Evolutionary conservation across 2,888 invertebrate genomes (phyloP), one percentile per base, ranked within the genome.

Genomic region (Holacanthella duospinosa): DNA sequence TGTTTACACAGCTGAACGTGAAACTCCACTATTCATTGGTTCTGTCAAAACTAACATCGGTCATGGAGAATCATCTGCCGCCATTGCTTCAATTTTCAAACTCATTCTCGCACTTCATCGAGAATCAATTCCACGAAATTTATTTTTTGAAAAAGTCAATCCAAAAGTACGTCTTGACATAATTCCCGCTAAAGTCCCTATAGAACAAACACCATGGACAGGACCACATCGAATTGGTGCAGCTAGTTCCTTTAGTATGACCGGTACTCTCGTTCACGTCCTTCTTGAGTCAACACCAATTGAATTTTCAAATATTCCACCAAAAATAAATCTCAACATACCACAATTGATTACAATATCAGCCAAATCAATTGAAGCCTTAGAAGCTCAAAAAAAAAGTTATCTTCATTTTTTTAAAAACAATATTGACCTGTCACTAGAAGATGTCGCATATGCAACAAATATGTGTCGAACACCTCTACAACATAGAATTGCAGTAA

Each of bases 31-130:
- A 56, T 78, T 94, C 53, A 85, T 97, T 74, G 96, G 97, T 24
- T 95, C 96, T 0, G 91, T 95, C 0, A 97, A 97, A 78, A 93
- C 93, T 0, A 96, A 94, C 77, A 82, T 94, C 76, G 96, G 96
- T 0, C 96, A 96, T 77, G 84, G 89, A 0, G 96, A 96, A 75
- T 88, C 93, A 0, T 84, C 85, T 1, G 88, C 89, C 3, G 89
- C 54, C 27, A 29, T 62, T 2, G 62, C 62, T 1, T 58, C 58
- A 27, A 9, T 62, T 2, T 58, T 62, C n/a, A 62, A 62, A 28
- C 36, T 59, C 16, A 54, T 70, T 2, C 29, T 68, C 36, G 48
- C 68, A 2, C 62, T 70, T 64, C 56, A 68, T 21, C 24, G 68
- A 53, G 57, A 66, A 54, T 29, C 27, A 1, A 68, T 70, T 21